phyloP scores from a whole-genome alignment of 2,888 invertebrate genomes.

The Dilophus febrilis region DNA sequence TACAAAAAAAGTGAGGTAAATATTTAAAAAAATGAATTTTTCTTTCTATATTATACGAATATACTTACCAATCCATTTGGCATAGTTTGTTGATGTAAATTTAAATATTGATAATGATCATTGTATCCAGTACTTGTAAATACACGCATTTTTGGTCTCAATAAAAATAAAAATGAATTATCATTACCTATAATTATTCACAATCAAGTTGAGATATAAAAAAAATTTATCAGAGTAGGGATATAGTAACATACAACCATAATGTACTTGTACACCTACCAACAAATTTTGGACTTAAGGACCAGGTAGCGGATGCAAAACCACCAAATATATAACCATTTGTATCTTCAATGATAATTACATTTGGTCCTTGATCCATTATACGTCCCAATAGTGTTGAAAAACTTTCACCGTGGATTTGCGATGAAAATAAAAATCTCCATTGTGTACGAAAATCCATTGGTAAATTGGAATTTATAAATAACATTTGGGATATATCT shows the following conservation, averaged over 20 bases:
- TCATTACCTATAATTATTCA: no score
- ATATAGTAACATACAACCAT: no score
- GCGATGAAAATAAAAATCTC: constrained; percentile 75
- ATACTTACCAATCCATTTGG: constrained; percentile 72
- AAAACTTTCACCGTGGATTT: constrained; percentile 80
- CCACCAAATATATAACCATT: constrained; percentile 79
- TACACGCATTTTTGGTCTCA: constrained; percentile 62
- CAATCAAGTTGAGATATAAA: no score
- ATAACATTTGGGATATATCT: constrained; percentile 60
- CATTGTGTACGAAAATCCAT: constrained; percentile 58
- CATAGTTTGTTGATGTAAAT: constrained; percentile 79
- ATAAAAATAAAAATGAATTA: constrained; percentile 66
- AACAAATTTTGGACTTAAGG: constrained; percentile 53
- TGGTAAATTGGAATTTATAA: constrained; percentile 65
- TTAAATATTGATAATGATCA: constrained; percentile 82
- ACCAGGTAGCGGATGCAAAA: constrained; percentile 67
- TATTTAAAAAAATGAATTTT: not conserved
- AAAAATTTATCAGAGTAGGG: not conserved
- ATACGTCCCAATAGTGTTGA: constrained; percentile 61
- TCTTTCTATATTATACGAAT: not conserved
- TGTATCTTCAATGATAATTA: constrained; percentile 68
- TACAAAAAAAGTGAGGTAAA: no score
- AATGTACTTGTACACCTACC: constrained; percentile 29
- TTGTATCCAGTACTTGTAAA: constrained; percentile 70
- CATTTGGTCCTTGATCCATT: constrained; percentile 61